A percentile compares a stretch with the other conserved stretches of the same genome.
phyloP scores from a whole-genome alignment of 2,797 vertebrate genomes.

The Phoxinus dragarum region DNA sequence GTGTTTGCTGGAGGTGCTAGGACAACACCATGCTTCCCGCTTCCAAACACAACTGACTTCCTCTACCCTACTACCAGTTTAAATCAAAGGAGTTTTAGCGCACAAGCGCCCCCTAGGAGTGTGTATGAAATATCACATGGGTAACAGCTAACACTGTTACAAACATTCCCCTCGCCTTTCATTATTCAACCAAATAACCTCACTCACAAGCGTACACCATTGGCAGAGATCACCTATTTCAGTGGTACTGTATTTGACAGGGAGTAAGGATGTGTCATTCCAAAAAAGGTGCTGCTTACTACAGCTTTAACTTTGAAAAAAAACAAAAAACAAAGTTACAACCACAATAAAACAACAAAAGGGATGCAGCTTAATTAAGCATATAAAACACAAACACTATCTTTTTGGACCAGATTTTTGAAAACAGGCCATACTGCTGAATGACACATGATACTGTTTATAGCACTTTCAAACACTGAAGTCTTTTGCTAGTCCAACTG shows the following conservation, averaged over 20 bases:
- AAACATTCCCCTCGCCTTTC: not conserved
- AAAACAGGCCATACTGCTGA: constrained; percentile 10
- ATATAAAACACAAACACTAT: not conserved
- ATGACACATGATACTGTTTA: constrained; percentile 6
- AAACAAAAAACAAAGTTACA: not conserved
- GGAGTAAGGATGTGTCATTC: not conserved
- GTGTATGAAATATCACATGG: no score
- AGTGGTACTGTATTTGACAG: not conserved
- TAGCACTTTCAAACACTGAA: constrained; percentile 4
- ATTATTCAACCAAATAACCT: not conserved
- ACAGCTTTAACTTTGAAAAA: not conserved
- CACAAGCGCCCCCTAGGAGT: no score
- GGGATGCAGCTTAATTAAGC: not conserved
- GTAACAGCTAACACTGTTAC: no score
- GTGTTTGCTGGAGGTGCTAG: no score
- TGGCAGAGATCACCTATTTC: not conserved
- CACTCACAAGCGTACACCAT: not conserved
- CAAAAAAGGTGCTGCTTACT: constrained; percentile 1
- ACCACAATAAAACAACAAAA: constrained; percentile 3
- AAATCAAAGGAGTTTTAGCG: no score
- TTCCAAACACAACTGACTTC: no score
- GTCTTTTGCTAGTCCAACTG: not conserved
- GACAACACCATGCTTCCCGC: no score
- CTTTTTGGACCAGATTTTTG: constrained; percentile 20
- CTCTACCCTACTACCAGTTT: no score